Evolutionary conservation across 37 sponge, comb jelly and placozoan species (phyloP).

Genomic region (Agelas oroides): DNA sequence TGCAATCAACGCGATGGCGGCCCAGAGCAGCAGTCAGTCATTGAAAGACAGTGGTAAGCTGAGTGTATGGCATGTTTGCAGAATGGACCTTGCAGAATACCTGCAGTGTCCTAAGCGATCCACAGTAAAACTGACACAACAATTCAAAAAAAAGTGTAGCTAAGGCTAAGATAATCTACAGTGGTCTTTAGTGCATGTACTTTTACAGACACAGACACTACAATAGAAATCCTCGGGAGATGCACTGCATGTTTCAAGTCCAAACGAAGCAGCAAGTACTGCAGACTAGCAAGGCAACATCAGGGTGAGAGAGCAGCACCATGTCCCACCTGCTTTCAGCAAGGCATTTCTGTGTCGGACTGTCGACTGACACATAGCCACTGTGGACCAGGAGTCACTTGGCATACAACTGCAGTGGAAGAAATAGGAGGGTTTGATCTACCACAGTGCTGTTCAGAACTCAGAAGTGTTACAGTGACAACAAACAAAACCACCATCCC

Average conservation of each 20-base stretch:
- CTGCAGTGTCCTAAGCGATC: no score
- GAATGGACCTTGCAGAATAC: no score
- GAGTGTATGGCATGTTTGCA: no score
- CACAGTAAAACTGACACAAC: no score
- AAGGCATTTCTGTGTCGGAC: conserved; percentile 7
- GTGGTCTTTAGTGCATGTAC: no score
- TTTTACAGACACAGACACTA: not conserved
- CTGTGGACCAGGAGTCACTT: conserved; percentile 15
- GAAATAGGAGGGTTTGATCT: not conserved
- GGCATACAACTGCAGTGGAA: not conserved
- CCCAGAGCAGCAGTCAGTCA: no score
- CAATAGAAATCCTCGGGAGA: conserved; percentile 10
- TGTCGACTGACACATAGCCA: conserved; percentile 9
- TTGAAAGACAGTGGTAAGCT: no score
- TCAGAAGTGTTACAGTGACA: not conserved
- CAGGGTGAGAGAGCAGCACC: conserved; percentile 18
- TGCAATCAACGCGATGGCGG: no score
- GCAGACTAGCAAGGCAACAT: conserved; percentile 7
- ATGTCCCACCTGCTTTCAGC: conserved; percentile 3
- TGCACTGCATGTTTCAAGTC: conserved; percentile 13
- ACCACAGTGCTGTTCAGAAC: not conserved
- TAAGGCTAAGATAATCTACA: no score
- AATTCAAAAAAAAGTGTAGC: no score
- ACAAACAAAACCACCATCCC: no score
- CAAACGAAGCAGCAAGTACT: conserved; percentile 20